phyloP scores from a whole-genome alignment of 2,113 vertebrate species.

The Drymodes brunneopygia region DNA sequence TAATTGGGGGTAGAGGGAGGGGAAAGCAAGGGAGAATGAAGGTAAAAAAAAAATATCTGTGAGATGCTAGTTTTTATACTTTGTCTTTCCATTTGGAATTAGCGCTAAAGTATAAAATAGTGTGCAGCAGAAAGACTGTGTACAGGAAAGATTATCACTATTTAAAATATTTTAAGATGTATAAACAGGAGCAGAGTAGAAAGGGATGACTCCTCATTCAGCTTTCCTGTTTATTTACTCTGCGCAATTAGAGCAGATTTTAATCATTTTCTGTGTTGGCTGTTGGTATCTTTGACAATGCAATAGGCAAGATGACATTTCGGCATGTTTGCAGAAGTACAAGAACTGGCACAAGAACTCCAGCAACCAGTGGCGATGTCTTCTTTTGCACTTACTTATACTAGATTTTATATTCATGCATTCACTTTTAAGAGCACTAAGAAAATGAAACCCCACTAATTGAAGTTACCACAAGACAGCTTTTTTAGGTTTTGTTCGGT shows the following conservation, averaged over 20 bases:
- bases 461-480: not conserved
- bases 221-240: not conserved
- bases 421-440: not conserved
- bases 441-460: not conserved
- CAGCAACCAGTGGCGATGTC: not conserved
- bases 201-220: not conserved
- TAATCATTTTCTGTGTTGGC: not conserved
- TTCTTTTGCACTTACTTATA: not conserved
- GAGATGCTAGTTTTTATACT: not conserved
- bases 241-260: not conserved
- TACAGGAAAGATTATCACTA: not conserved
- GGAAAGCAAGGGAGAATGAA: not conserved
- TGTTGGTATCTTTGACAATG: not conserved
- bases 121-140: not conserved
- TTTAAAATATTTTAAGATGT: not conserved
- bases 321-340: not conserved
- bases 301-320: not conserved
- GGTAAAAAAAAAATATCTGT: not conserved
- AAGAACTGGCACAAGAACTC: not conserved
- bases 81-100: not conserved
- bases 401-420: not conserved
- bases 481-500: not conserved
- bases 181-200: not conserved
- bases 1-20: not conserved
- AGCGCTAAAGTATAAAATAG: not conserved